Conservation (phyloP, 2,888 invertebrate species). For the Hypolimnas misippus region DNA sequence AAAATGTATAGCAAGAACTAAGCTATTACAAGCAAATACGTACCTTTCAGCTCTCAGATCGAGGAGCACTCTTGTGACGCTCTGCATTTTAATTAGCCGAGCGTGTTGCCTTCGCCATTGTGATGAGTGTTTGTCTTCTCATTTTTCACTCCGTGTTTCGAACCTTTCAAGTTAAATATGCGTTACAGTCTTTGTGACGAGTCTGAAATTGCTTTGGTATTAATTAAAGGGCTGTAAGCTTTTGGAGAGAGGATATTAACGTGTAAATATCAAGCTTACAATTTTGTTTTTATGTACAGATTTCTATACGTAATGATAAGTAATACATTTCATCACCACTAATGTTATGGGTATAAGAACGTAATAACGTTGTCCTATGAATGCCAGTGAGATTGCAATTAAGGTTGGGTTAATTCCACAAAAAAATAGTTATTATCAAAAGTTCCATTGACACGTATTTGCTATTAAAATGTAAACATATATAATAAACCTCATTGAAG, state of each 20-base stretch:
- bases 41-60: slow-evolving; percentile 13
- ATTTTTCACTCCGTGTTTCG: slow-evolving; percentile 16
- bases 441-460: not conserved
- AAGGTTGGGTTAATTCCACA: not conserved
- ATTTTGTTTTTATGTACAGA: not conserved
- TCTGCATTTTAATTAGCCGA: slow-evolving; percentile 29
- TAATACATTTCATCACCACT: too few relatives aligned
- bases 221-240: not conserved
- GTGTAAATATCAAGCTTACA: not conserved
- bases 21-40: not conserved
- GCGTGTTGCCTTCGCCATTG: slow-evolving; percentile 17
- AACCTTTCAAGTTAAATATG: slow-evolving; percentile 10
- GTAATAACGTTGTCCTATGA: not conserved
- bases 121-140: slow-evolving; percentile 26
- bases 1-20: not conserved
- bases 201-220: not conserved
- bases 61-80: slow-evolving; percentile 17
- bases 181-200: not conserved
- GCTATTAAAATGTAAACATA: too few relatives aligned
- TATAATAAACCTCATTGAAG: too few relatives aligned
- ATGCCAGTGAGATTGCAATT: not conserved
- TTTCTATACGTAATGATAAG: too few relatives aligned
- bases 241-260: not conserved
- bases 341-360: not conserved
- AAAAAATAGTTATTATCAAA: not conserved